phyloP scores from a whole-genome alignment of 2,888 invertebrate species.

The Apamea epomidion region DNA sequence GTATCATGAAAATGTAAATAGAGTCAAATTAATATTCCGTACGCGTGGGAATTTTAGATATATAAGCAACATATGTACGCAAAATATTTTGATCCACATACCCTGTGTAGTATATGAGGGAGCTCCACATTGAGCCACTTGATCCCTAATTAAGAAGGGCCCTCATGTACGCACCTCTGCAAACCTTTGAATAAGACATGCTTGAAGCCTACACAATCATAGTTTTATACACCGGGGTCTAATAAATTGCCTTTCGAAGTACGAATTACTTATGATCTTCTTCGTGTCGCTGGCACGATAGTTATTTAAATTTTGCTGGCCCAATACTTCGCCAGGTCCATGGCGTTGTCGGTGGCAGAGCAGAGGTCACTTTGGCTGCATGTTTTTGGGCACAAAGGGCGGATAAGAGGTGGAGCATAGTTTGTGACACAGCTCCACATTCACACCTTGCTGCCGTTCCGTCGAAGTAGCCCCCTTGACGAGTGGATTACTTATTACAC shows the following conservation, averaged over 20 bases:
- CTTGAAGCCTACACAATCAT: slow-evolving; percentile 58
- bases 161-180: slow-evolving; percentile 80
- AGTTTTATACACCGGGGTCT: slow-evolving; percentile 50
- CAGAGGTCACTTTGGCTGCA: not conserved
- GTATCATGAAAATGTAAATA: slow-evolving; percentile 46
- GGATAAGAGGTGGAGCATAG: not conserved
- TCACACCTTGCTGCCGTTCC: no score
- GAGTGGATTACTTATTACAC: slow-evolving; percentile 17
- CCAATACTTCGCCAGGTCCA: not conserved
- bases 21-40: slow-evolving; percentile 62
- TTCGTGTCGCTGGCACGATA: not conserved
- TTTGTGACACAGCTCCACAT: not conserved
- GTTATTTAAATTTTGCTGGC: not conserved
- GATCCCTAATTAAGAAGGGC: slow-evolving; percentile 79
- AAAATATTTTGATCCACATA: slow-evolving; percentile 63
- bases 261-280: slow-evolving; percentile 33
- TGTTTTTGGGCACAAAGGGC: not conserved
- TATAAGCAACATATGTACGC: slow-evolving; percentile 57
- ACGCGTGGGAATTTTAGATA: slow-evolving; percentile 46
- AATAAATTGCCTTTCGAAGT: slow-evolving; percentile 43
- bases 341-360: not conserved
- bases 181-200: slow-evolving; percentile 79
- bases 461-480: not conserved
- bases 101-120: slow-evolving; percentile 31
- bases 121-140: slow-evolving; percentile 69